phyloP scores from a whole-genome alignment of 2,113 vertebrate species.

The Gymnorhina tibicen region DNA sequence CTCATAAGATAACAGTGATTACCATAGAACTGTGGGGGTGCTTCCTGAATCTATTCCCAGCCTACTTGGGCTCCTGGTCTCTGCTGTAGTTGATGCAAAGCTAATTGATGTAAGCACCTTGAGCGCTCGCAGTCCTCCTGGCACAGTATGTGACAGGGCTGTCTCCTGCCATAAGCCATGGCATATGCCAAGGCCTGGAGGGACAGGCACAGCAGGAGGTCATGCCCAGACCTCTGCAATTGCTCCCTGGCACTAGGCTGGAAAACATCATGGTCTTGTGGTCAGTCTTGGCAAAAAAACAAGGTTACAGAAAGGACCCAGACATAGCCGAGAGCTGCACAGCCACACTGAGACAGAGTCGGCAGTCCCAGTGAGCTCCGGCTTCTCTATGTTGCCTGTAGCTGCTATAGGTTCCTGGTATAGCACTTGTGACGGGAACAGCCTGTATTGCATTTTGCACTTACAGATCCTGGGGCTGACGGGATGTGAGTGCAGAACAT shows the following conservation, averaged over 20 bases:
- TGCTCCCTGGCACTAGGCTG: background rate
- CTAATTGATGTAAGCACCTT: background rate
- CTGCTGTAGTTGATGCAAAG: background rate
- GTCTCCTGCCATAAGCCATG: background rate
- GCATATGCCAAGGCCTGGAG: background rate
- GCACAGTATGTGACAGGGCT: fast-evolving
- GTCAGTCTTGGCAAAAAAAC: background rate
- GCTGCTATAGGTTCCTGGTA: background rate
- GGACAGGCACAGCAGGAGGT: background rate
- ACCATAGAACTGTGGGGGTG: background rate
- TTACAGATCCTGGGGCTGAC: background rate
- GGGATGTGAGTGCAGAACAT: background rate
- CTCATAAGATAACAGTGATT: background rate
- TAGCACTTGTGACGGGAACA: background rate
- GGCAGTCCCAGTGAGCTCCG: background rate
- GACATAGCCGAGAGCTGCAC: background rate
- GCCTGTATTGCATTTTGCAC: background rate
- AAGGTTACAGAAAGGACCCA: background rate
- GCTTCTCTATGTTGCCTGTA: background rate
- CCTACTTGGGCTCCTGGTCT: background rate
- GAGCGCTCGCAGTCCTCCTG: background rate
- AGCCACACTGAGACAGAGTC: background rate
- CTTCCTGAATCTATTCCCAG: background rate
- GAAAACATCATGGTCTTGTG: background rate
- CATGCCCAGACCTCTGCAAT: background rate